phyloP scores from a whole-genome alignment of 2,888 invertebrate species.

The Diaprepes abbreviatus region DNA sequence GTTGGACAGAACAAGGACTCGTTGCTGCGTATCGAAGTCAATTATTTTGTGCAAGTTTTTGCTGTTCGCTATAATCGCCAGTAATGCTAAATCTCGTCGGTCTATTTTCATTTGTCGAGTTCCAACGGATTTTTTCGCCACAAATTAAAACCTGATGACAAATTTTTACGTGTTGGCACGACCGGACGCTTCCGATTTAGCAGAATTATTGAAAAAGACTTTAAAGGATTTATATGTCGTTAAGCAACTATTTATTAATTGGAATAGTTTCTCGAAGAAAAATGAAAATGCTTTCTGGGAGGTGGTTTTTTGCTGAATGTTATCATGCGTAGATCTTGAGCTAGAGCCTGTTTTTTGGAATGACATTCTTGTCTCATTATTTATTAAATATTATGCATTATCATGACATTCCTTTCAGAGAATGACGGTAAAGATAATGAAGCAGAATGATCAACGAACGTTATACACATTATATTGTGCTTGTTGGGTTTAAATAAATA shows the following conservation, averaged over 20 bases:
- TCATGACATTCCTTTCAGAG: neutral
- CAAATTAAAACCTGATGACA: conserved; percentile 38
- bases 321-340: conserved; percentile 6
- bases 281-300: conserved; percentile 30
- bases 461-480: too few relatives aligned
- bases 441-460: too few relatives aligned
- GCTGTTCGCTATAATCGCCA: conserved; percentile 19
- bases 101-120: conserved; percentile 36
- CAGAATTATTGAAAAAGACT: conserved; percentile 29
- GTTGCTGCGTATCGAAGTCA: conserved; percentile 24
- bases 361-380: conserved; percentile 12
- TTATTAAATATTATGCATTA: conserved; percentile 8
- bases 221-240: conserved; percentile 40
- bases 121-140: conserved; percentile 31
- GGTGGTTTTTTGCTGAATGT: conserved; percentile 17
- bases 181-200: conserved; percentile 37
- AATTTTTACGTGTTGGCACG: conserved; percentile 45
- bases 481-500: too few relatives aligned
- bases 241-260: conserved; percentile 44
- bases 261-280: conserved; percentile 36
- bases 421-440: neutral
- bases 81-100: conserved; percentile 36
- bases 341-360: conserved; percentile 18
- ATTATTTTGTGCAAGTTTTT: conserved; percentile 33
- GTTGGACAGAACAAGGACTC: conserved; percentile 11